phyloP scores from a whole-genome alignment of 2,797 vertebrate species.

The Uromys caudimaculatus region DNA sequence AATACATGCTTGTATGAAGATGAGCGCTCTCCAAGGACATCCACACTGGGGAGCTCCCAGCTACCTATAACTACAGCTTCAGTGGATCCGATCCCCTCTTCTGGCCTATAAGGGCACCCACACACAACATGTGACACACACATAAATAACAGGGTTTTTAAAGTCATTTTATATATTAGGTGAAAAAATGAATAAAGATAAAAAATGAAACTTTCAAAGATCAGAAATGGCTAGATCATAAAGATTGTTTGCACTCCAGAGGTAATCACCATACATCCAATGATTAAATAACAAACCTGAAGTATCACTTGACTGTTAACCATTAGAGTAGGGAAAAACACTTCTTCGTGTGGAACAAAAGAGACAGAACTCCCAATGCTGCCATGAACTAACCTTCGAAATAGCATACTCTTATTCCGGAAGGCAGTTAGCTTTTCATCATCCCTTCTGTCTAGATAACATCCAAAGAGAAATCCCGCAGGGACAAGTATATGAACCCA shows the following conservation, averaged over 20 bases:
- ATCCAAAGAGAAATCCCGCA: conserved; percentile 92
- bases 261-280: conserved; percentile 16
- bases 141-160: neutral
- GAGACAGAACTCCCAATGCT: neutral
- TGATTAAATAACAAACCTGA: neutral
- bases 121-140: neutral
- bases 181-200: neutral
- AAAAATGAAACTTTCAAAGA: neutral
- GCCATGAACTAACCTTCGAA: conserved; percentile 89
- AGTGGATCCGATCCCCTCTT: neutral
- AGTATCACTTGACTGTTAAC: neutral
- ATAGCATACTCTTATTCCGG: conserved; percentile 95
- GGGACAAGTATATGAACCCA: conserved; percentile 93
- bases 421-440: conserved; percentile 92
- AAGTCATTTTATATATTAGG: neutral
- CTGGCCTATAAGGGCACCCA: neutral
- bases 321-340: neutral
- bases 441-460: conserved; percentile 91
- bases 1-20: neutral
- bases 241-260: conserved; percentile 24
- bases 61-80: neutral
- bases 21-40: neutral
- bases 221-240: conserved; percentile 41
- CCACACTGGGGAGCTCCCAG: neutral
- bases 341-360: neutral